Evolutionary conservation across 2,888 invertebrate genomes (phyloP).

Genomic region (Acrobasis consociella): DNA sequence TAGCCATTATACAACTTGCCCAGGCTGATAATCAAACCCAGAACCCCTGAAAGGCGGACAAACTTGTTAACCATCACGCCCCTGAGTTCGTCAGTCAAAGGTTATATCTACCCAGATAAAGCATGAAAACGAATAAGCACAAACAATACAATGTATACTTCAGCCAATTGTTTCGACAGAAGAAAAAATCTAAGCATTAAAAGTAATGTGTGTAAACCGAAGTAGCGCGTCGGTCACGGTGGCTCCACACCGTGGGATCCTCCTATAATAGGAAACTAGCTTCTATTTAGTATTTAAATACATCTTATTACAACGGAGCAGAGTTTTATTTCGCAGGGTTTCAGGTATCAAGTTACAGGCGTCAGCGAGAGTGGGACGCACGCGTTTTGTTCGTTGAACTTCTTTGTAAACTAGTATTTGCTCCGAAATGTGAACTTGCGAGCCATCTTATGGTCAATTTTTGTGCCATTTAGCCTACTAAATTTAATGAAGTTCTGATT

Average conservation of each 20-base stretch:
- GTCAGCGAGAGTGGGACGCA: not conserved
- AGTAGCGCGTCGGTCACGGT: slow-evolving; percentile 47
- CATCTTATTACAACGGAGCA: slow-evolving; percentile 32
- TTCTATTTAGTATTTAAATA: slow-evolving; percentile 31
- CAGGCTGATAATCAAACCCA: too few relatives aligned
- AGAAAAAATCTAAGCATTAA: slow-evolving; percentile 4
- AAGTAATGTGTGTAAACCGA: slow-evolving; percentile 28
- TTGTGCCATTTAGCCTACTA: too few relatives aligned
- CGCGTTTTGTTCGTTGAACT: too few relatives aligned
- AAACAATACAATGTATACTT: not conserved
- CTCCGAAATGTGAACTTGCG: too few relatives aligned
- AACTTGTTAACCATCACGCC: too few relatives aligned
- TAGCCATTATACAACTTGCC: too few relatives aligned
- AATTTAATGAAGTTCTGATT: too few relatives aligned
- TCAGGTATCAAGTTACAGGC: not conserved
- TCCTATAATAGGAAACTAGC: slow-evolving; percentile 31
- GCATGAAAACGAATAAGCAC: not conserved
- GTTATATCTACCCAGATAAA: not conserved
- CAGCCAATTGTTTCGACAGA: slow-evolving; percentile 13
- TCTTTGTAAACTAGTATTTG: too few relatives aligned
- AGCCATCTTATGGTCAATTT: too few relatives aligned
- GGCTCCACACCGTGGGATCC: slow-evolving; percentile 40
- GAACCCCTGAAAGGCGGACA: too few relatives aligned
- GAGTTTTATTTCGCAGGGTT: slow-evolving; percentile 28
- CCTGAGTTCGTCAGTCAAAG: not conserved